Evolutionary conservation across 2,113 vertebrate species (phyloP).

Genomic region (Alaudala cheleensis): DNA sequence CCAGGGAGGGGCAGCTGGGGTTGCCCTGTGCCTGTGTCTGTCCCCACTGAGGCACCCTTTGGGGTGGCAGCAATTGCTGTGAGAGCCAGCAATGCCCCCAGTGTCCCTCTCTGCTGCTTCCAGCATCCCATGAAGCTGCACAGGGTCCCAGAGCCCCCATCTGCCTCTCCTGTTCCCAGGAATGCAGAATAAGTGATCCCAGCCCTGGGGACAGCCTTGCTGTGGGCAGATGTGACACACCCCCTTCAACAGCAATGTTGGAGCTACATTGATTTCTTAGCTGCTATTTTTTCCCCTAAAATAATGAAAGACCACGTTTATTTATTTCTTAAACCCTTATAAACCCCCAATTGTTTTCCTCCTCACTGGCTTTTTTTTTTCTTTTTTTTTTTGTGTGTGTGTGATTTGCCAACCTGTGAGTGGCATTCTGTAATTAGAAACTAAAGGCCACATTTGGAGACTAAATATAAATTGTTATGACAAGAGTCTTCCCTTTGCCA

Average conservation of each 20-base stretch:
- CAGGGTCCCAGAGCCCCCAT: not conserved
- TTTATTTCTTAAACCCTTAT: not conserved
- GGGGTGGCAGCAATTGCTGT: not conserved
- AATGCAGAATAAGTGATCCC: fast-evolving
- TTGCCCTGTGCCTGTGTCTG: fast-evolving
- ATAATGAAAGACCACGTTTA: not conserved
- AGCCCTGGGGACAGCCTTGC: too few species aligned
- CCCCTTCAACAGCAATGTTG: not conserved
- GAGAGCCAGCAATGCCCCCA: not conserved
- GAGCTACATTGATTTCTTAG: not conserved
- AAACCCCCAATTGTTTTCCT: not conserved
- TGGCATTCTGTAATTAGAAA: not conserved
- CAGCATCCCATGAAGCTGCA: not conserved
- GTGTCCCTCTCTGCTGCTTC: not conserved
- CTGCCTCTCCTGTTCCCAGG: not conserved
- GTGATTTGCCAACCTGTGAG: not conserved
- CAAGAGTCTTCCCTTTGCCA: not conserved
- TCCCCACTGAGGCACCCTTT: not conserved
- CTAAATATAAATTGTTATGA: not conserved
- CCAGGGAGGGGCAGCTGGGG: not conserved
- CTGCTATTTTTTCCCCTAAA: not conserved
- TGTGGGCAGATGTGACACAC: not conserved
- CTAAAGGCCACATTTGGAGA: not conserved
- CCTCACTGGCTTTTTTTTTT: not conserved
- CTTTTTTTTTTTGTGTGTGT: not conserved